A percentile compares a stretch with the other conserved stretches of the same genome.
Conservation (phyloP, 2,797 vertebrate genomes). For the Melanogrammus aeglefinus region DNA sequence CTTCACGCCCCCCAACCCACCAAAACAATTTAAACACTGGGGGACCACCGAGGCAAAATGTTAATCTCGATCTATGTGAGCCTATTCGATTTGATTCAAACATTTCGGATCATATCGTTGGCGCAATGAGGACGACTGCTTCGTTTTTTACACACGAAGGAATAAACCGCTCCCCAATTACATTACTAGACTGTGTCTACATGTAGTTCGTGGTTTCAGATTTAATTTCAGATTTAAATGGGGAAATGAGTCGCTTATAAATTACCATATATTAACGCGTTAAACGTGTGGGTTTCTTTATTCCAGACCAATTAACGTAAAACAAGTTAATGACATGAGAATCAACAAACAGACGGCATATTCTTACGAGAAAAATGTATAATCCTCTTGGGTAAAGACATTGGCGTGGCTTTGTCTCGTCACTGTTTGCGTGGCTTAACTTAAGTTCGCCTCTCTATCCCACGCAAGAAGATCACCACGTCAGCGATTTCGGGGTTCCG, state of each 20-base stretch:
- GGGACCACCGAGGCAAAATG: no score
- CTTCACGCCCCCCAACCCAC: neutral
- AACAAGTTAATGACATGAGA: neutral
- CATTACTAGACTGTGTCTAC: neutral
- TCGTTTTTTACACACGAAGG: neutral
- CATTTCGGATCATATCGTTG: neutral
- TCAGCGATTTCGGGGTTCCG: neutral
- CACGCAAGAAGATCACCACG: neutral
- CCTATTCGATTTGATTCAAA: neutral
- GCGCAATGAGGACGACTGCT: slow-evolving; percentile 1
- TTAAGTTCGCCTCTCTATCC: neutral
- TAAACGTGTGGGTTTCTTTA: neutral
- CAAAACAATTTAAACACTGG: neutral
- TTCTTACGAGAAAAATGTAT: neutral
- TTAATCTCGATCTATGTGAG: neutral
- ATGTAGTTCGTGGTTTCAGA: neutral
- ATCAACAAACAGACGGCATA: neutral
- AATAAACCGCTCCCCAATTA: neutral
- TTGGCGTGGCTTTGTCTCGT: slow-evolving; percentile 3
- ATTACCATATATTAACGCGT: neutral
- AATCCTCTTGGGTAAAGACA: neutral
- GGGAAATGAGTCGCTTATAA: neutral
- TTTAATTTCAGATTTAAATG: neutral
- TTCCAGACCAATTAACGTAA: neutral
- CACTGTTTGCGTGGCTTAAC: neutral